Evolutionary conservation across 2,113 vertebrate genomes (phyloP).

Genomic region (Polypterus bichir): DNA sequence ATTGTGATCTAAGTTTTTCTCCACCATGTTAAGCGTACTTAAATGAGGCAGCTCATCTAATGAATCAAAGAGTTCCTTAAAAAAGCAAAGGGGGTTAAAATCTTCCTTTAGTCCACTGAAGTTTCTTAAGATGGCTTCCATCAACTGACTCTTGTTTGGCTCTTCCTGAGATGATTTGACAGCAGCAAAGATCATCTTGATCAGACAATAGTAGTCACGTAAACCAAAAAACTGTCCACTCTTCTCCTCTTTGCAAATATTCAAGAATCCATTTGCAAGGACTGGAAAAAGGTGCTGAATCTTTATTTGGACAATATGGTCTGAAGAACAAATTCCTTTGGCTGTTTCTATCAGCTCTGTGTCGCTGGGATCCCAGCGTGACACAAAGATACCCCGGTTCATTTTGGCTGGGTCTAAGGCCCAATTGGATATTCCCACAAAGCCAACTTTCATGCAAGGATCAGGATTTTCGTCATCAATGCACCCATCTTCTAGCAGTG

Average conservation of each 20-base stretch:
- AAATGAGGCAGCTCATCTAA: slow-evolving; percentile 27
- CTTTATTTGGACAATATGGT: slow-evolving; percentile 25
- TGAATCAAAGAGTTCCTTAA: slow-evolving; percentile 30
- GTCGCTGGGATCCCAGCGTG: slow-evolving; percentile 50
- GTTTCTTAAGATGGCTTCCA: slow-evolving; percentile 50
- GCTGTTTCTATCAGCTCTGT: slow-evolving; percentile 55
- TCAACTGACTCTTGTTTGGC: slow-evolving; percentile 33
- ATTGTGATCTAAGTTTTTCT: slow-evolving; percentile 38
- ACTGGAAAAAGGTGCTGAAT: slow-evolving; percentile 44
- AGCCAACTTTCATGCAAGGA: slow-evolving; percentile 55
- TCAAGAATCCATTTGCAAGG: slow-evolving; percentile 46
- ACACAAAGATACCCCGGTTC: slow-evolving; percentile 62
- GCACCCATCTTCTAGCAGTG: slow-evolving; percentile 57
- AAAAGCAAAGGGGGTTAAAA: slow-evolving; percentile 38
- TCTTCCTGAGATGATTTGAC: slow-evolving; percentile 32
- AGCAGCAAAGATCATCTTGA: slow-evolving; percentile 50
- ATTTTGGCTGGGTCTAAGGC: slow-evolving; percentile 65
- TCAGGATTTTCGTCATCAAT: slow-evolving; percentile 50
- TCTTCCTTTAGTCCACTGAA: slow-evolving; percentile 49
- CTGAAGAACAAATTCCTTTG: slow-evolving; percentile 51
- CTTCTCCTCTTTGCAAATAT: slow-evolving; percentile 34
- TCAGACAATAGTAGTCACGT: slow-evolving; percentile 54
- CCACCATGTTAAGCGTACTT: slow-evolving; percentile 46
- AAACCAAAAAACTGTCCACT: slow-evolving; percentile 56
- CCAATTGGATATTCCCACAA: slow-evolving; percentile 67